Evolutionary conservation across 2,797 vertebrate species (phyloP).

Genomic region (Propithecus perrieri): DNA sequence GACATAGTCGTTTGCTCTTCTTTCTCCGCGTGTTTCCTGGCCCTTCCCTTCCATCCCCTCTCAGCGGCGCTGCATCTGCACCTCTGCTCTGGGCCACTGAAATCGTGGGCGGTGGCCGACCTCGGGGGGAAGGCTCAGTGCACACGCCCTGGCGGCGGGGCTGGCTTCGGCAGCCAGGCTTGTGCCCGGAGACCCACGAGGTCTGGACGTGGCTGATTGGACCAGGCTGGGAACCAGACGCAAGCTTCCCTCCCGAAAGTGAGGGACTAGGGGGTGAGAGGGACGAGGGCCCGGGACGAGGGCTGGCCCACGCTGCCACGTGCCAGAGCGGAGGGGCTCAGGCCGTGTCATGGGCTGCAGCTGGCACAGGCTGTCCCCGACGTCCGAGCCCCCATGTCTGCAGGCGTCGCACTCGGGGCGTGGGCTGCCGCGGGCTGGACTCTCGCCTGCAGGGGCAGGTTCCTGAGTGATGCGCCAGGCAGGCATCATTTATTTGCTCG

Average conservation of each 20-base stretch:
- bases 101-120: background rate
- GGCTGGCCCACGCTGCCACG: background rate
- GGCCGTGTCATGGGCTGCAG: too few relatives aligned
- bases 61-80: fast-evolving
- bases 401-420: background rate
- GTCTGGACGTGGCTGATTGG: background rate
- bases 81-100: background rate
- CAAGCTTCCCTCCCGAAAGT: background rate
- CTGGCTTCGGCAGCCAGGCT: background rate
- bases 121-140: background rate
- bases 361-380: too few relatives aligned
- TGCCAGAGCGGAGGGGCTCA: too few relatives aligned
- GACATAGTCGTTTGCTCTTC: background rate
- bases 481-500: too few relatives aligned
- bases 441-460: background rate
- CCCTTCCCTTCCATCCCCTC: background rate
- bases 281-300: background rate
- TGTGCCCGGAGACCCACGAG: background rate
- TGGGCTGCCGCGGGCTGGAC: too few relatives aligned
- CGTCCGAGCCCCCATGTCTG: background rate
- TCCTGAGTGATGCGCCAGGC: background rate
- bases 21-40: background rate
- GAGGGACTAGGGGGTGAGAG: background rate
- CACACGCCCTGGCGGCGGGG: background rate
- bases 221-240: background rate